A percentile compares a stretch with the other conserved stretches of the same genome.
Conservation (phyloP, 2,113 vertebrate genomes). For the Aramus guarauna region DNA sequence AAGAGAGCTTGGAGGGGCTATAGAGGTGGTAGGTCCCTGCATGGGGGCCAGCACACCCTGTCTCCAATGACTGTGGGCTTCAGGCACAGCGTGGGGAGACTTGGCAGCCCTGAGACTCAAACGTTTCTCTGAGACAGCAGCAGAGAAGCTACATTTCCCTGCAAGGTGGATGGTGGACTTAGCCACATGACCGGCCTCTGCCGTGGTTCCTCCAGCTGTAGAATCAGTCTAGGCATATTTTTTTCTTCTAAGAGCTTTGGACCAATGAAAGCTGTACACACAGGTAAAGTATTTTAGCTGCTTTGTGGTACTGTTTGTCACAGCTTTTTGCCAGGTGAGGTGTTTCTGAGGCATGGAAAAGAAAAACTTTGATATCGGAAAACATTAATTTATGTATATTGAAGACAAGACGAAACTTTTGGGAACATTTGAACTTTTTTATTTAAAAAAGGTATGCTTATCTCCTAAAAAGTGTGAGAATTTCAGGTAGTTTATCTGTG, state of each 20-base stretch:
- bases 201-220: neutral
- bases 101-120: neutral
- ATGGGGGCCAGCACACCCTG: accelerated
- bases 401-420: neutral
- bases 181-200: neutral
- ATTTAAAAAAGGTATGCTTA: neutral
- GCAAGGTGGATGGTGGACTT: neutral
- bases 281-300: neutral
- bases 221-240: neutral
- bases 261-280: neutral
- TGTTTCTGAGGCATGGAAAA: neutral
- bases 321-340: neutral
- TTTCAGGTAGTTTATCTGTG: neutral
- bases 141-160: neutral
- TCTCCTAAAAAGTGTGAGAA: neutral
- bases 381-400: neutral
- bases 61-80: neutral
- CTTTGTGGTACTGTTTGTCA: neutral
- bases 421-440: neutral
- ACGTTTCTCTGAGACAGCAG: neutral
- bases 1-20: neutral
- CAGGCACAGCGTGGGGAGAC: neutral
- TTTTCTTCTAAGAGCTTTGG: neutral
- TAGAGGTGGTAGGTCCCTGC: neutral
- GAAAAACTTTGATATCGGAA: neutral